Base-by-base conservation (phyloP, 2,888 invertebrate species). In the Leptinotarsa juncta region DNA sequence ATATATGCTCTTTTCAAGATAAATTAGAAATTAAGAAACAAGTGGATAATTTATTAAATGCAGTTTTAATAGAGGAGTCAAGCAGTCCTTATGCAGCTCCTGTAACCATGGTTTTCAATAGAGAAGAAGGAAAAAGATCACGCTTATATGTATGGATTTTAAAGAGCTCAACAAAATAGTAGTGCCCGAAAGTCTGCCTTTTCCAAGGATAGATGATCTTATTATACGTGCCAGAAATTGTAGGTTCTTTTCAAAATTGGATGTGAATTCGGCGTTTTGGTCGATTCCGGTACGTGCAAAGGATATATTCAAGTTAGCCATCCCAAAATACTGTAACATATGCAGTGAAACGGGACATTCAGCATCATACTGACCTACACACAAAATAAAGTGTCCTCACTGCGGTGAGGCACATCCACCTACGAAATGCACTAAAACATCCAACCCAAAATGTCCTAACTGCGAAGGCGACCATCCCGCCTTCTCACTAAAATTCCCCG, bases 251-350 rank as follows among this genome's bases (percentile, higher is more conserved):
- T 49, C 74, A 53, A 65, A 53, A 65, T 51, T 75, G 20, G 75
- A 72, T 55, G 65, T 75, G 3, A 72, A 75, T 57, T 75, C 72
- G 14, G 75, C 75, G 15, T 75, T 75, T 70, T 70, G 75, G 72
- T 70, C 67, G 3, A 75, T 75, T n/a, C 67, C 60, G 5, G 10
- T 72, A 14, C 12, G 57, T 48, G 66, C 57, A 53, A 14, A 68
- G 71, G 72, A 72, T 70, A 70, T 60, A 67, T 5, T 68, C 20
- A 71, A 75, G 53, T 60, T 67, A 2, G 72, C 23, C n/a, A n/a
- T n/a, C n/a, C n/a, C n/a, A n/a, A n/a, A n/a, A n/a, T n/a, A n/a
- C n/a, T n/a, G n/a, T n/a, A n/a, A n/a, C n/a, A n/a, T n/a, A n/a
- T n/a, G n/a, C n/a, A n/a, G n/a, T n/a, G n/a, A n/a, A n/a, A n/a